Conservation (phyloP, 2,113 vertebrate genomes). For the Falco punctatus region DNA sequence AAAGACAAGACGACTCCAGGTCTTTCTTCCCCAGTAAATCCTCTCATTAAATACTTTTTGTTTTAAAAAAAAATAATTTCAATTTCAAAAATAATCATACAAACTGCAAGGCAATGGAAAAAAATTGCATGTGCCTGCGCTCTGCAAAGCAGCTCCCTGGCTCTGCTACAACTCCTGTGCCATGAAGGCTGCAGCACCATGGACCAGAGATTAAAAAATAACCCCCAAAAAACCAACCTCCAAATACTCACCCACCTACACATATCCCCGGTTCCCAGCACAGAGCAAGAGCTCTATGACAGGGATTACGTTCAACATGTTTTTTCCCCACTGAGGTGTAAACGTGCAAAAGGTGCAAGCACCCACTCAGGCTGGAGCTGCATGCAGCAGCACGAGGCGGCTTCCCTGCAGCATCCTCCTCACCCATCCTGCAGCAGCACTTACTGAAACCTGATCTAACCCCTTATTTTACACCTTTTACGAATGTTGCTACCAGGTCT, state of each 20-base stretch:
- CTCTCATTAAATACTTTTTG: not conserved
- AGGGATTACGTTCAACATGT: not conserved
- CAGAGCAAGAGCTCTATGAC: not conserved
- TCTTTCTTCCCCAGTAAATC: not conserved
- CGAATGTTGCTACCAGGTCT: not conserved
- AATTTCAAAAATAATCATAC: not conserved
- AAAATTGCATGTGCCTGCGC: fast-evolving
- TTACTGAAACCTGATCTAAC: not conserved
- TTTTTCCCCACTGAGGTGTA: not conserved
- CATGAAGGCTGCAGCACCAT: not conserved
- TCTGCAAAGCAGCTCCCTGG: not conserved
- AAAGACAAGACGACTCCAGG: not conserved
- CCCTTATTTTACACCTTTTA: not conserved
- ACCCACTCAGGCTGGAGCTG: not conserved
- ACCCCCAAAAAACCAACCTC: not conserved
- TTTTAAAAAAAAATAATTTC: not conserved
- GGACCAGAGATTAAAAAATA: not conserved
- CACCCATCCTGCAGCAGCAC: not conserved
- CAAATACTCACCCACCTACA: not conserved
- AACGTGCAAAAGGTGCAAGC: not conserved
- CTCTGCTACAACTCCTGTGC: not conserved
- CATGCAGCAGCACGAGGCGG: fast-evolving
- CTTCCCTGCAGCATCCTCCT: not conserved
- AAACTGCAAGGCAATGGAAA: not conserved
- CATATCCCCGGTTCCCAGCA: not conserved